Evolutionary conservation across 2,888 invertebrate genomes (phyloP), one percentile per base, ranked within the genome.

Genomic region (Lepetodrilus schrolli): DNA sequence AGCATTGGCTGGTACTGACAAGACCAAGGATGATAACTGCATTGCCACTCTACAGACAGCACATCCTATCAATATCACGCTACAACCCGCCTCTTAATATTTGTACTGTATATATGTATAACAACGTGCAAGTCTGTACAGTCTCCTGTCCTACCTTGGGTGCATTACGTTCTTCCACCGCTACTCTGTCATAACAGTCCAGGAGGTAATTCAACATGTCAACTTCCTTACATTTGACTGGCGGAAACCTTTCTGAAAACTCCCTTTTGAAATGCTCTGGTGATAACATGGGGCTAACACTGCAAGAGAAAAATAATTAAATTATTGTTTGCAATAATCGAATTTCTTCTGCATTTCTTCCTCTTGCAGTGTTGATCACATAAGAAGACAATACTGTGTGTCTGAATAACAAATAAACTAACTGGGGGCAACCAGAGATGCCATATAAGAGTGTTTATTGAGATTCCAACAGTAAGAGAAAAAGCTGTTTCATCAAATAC

Each of bases 151-250:
- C 78, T 79, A 92, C 92, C 92, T 95, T 95, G 21, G 95, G 94
- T 87, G 95, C 93, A 86, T 94, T 94, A 82, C 94, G 92, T 89
- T 95, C 95, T 88, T 95, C 95, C 0, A 93, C 88, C 43, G 93
- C 93, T 17, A 95, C 94, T 82, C 95, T 93, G 47, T 94, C 93
- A 89, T 95, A 95, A 86, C 93, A 93, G 79, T 93, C 93, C 83
- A 93, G 90, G 72, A 94, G 89, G 84, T 93, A 94, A 66, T 83
- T 86, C 10, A 90, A 75, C 85, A 90, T 84, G 17, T 83, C 83
- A 0, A 85, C 81, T 72, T 90, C 89, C 74, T 82, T 82, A 77
- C 85, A 87, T 38, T 87, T 82, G 38, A 83, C 80, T 30, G 83
- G 83, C 17, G 76, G 83, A 66, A 85, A 82, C 49, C 83, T 83